phyloP scores from a whole-genome alignment of 2,888 invertebrate species.

The Hemicrepidius hirtus region DNA sequence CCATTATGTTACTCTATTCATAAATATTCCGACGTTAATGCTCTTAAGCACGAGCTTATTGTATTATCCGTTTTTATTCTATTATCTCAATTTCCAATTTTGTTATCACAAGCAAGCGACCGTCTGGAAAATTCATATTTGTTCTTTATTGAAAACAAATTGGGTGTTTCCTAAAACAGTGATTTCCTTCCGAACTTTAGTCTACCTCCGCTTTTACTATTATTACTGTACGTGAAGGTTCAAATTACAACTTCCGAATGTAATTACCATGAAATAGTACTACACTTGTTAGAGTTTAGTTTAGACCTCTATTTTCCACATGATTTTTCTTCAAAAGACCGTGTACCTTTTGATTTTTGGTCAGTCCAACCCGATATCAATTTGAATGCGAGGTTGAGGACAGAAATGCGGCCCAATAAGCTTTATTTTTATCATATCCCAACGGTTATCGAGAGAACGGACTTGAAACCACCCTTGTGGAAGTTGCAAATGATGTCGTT shows the following conservation, averaged over 20 bases:
- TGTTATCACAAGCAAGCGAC: background rate
- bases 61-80: constrained; percentile 3
- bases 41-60: constrained; percentile 2
- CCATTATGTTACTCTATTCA: background rate
- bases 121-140: constrained; percentile 2
- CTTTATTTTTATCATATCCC: constrained; percentile 42
- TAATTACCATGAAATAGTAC: constrained; percentile 18
- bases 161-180: background rate
- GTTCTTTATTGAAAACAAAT: background rate
- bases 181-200: background rate
- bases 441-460: constrained; percentile 42
- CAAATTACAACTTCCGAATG: constrained; percentile 8
- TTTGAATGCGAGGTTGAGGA: background rate
- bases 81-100: constrained; percentile 3
- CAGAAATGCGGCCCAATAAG: constrained; percentile 22
- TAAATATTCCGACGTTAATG: background rate
- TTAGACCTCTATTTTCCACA: background rate
- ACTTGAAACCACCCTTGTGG: constrained; percentile 56
- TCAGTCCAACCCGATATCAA: background rate
- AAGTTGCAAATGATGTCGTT: constrained; percentile 65
- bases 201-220: background rate
- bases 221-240: constrained; percentile 2
- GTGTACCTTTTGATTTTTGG: constrained; percentile 1
- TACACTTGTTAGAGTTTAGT: constrained; percentile 11
- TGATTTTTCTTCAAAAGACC: background rate